These are phyloP conservation scores for Timandra comae DNA, from an alignment of 2,888 invertebrate species.

Conservation along the genomic window DNA sequence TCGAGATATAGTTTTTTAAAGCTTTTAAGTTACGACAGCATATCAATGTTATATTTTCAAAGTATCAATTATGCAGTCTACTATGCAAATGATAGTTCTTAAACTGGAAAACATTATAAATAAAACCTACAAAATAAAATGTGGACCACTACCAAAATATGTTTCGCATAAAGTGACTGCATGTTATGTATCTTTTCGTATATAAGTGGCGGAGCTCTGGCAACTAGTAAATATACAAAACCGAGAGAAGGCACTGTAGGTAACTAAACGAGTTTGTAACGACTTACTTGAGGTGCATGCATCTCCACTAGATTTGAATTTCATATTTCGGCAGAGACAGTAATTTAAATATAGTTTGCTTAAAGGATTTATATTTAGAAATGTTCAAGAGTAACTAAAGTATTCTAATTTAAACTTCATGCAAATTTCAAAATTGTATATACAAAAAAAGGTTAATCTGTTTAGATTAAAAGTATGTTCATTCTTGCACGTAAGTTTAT, in stretches of 20 bases:
- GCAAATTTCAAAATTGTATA: constrained; percentile 6
- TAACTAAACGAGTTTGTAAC: constrained; percentile 54
- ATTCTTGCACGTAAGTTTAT: too few species aligned
- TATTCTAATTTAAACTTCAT: too few species aligned
- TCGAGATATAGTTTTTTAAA: too few species aligned
- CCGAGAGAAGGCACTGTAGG: constrained; percentile 25
- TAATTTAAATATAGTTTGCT: constrained; percentile 28
- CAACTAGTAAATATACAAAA: constrained; percentile 25
- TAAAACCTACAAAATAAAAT: too few species aligned
- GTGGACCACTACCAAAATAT: too few species aligned
- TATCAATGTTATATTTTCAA: too few species aligned
- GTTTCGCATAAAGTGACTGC: too few species aligned
- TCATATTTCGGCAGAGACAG: constrained; percentile 40
- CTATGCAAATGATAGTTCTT: too few species aligned
- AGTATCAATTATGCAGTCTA: too few species aligned
- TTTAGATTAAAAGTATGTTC: too few species aligned
- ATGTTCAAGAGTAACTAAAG: constrained; percentile 17
- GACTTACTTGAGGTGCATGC: constrained; percentile 46
- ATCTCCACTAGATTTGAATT: constrained; percentile 44
- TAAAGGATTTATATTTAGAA: constrained; percentile 22
- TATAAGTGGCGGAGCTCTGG: background rate
- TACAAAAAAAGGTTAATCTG: background rate
- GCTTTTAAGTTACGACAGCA: too few species aligned
- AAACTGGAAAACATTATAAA: too few species aligned
- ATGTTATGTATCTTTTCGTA: constrained; percentile 17